Evolutionary conservation across 2,113 vertebrate genomes (phyloP).

Genomic region (Saimiri boliviensis): DNA sequence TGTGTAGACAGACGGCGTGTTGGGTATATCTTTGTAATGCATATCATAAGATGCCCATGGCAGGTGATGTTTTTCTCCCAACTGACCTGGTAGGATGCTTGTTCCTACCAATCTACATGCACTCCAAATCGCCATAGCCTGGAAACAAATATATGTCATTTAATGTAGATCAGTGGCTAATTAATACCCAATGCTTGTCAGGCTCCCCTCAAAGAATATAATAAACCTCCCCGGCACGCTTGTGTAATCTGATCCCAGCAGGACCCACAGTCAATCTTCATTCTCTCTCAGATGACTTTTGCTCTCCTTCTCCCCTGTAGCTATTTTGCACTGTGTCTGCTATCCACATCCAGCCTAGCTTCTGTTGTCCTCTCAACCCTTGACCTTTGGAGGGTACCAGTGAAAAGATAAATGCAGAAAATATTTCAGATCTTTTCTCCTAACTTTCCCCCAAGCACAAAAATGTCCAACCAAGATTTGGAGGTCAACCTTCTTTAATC

Average conservation of each 20-base stretch:
- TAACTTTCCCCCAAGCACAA: neutral
- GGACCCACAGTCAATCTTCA: neutral
- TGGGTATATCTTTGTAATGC: neutral
- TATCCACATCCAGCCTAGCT: neutral
- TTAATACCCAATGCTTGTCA: no score
- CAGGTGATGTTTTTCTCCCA: neutral
- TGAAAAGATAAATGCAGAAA: neutral
- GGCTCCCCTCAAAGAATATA: neutral
- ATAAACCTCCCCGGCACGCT: neutral
- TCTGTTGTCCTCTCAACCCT: neutral
- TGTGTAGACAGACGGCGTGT: neutral
- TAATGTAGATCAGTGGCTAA: neutral
- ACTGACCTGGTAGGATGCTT: no score
- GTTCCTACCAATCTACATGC: neutral
- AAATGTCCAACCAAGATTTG: neutral
- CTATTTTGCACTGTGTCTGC: neutral
- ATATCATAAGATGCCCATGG: no score
- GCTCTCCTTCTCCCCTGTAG: no score
- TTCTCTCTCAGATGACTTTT: no score
- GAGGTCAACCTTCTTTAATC: neutral
- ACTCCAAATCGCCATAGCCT: neutral
- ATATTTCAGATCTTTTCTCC: neutral
- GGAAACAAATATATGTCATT: neutral
- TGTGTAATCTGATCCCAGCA: rapidly evolving
- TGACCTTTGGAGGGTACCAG: neutral